These are phyloP conservation scores for Sarcophaga carnaria DNA, from an alignment of 2,888 invertebrate species.

Conservation along the genomic window DNA sequence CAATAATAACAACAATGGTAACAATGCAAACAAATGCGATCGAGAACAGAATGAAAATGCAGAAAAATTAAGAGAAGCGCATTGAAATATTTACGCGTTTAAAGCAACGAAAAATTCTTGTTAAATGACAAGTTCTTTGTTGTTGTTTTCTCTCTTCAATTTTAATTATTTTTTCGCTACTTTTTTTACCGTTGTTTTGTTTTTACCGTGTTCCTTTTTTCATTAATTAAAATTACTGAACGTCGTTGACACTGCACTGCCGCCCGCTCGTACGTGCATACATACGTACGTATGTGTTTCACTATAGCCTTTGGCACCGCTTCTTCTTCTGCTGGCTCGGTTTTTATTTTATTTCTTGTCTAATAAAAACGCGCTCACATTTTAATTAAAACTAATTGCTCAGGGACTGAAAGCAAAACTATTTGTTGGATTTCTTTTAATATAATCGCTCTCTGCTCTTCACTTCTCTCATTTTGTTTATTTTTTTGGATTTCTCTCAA, in stretches of 20 bases:
- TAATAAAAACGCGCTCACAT: slow-evolving; percentile 44
- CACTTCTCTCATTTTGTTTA: neutral
- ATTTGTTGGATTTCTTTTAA: neutral
- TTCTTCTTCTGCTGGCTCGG: neutral
- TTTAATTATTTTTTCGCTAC: no score
- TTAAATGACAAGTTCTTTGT: no score
- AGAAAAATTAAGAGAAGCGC: no score
- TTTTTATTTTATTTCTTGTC: slow-evolving; percentile 22
- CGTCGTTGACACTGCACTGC: neutral
- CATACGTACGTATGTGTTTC: neutral
- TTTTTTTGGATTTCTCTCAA: neutral
- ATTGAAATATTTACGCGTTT: no score
- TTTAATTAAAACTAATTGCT: slow-evolving; percentile 66
- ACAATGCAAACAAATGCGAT: no score
- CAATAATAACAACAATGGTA: no score
- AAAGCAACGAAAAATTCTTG: no score
- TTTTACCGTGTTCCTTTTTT: no score
- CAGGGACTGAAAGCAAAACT: slow-evolving; percentile 46
- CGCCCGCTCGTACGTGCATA: neutral
- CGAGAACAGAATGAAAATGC: no score
- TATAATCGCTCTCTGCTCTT: neutral
- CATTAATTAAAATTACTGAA: neutral
- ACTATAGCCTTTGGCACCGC: neutral
- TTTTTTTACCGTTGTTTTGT: no score
- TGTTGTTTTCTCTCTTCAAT: no score